Base-by-base conservation (phyloP, 2,888 invertebrate genomes). In the Odontocolon sp. region DNA sequence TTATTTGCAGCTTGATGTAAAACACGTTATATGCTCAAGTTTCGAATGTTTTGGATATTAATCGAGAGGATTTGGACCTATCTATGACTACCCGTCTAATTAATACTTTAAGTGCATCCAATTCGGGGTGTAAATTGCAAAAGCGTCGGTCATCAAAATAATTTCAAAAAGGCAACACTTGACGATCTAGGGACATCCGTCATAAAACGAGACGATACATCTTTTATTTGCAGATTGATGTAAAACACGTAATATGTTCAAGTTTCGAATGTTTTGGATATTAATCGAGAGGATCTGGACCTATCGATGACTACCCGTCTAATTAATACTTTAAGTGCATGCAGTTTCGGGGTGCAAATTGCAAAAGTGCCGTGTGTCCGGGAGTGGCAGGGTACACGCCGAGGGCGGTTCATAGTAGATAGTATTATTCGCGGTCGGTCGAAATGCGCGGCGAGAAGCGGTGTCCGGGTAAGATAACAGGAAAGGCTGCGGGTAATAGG, bases 401-500 rank as follows among this genome's bases (percentile, higher is more conserved):
- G 63, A 38, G 63, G 50, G 33, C 50, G 64, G 77, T 42, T 72
- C 64, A 72, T 77, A 64, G 72, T 68, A 68, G 68, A 77, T 77
- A 77, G 77, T 77, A 82, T 81, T 76, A 82, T 82, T 78, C 77
- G 80, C 68, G 80, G 80, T 80, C 71, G 80, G 76, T 75, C 75
- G 71, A 71, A 74, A 64, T 50, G 63, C 75, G 50, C 59, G 67
- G 74, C 77, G 71, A 79, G 75, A 80, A 86, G 82, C 85, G 88
- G 87, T 88, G 89, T 89, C 86, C 87, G 87, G 87, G 87, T 88
- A 90, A 90, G 90, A 88, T 87, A 87, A 88, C 89, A 87, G 85
- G 85, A 87, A 88, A 87, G 86, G 89, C 86, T 89, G 87, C 85
- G 87, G 87, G 88, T 89, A 88, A 88, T 89, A 88, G 89, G 87